These are phyloP conservation scores for Palythoa heliodiscus DNA, from an alignment of 92 coral and sea anemone genomes.

Conservation along the genomic window DNA sequence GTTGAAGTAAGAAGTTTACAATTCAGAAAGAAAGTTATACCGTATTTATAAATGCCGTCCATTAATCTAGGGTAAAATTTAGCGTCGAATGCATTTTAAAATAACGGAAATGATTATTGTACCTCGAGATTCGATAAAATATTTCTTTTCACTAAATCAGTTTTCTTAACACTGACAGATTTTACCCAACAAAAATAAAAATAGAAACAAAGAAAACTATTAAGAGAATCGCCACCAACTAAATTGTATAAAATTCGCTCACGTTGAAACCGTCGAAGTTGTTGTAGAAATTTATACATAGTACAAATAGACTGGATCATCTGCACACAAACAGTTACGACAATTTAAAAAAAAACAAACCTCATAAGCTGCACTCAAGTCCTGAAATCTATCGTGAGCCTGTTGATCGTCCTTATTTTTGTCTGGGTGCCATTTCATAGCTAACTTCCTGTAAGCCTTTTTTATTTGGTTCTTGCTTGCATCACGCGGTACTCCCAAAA, in stretches of 20 bases:
- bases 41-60: too few species aligned
- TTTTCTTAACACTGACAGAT: neutral
- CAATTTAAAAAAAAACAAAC: constrained; percentile 51
- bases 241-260: too few species aligned
- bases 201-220: neutral
- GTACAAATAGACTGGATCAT: constrained; percentile 15
- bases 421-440: constrained; percentile 99
- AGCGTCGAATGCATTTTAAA: too few species aligned
- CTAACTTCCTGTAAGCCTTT: constrained; percentile 97
- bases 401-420: constrained; percentile 92
- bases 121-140: too few species aligned
- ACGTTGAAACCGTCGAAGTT: too few species aligned
- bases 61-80: too few species aligned
- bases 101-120: too few species aligned
- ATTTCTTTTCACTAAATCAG: neutral
- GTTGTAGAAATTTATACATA: too few species aligned
- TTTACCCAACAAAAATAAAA: neutral
- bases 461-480: constrained; percentile 96
- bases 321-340: constrained; percentile 16
- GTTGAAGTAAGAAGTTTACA: too few species aligned
- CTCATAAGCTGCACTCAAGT: constrained; percentile 97
- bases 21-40: too few species aligned
- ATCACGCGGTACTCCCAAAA: constrained; percentile 97
- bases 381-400: constrained; percentile 98
- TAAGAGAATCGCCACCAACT: neutral